A percentile compares a stretch with the other conserved stretches of the same genome.
Conservation (phyloP, 1,140 invertebrate species). For the Drosophila aff. region DNA sequence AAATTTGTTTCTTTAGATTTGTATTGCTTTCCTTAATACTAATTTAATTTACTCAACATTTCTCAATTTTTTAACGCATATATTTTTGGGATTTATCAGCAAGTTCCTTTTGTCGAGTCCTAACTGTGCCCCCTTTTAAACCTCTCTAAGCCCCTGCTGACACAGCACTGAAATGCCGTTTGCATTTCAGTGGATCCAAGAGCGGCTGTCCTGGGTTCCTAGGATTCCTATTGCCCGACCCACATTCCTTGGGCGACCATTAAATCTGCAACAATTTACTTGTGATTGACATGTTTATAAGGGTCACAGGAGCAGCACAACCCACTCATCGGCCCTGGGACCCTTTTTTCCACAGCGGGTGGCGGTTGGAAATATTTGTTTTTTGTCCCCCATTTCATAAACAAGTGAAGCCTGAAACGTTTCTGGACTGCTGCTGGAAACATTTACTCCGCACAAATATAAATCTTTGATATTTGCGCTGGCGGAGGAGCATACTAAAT, state of each 20-base stretch:
- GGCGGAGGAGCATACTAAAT: slow-evolving; percentile 69
- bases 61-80: not conserved
- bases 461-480: slow-evolving; percentile 79
- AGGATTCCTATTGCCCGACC: slow-evolving; percentile 33
- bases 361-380: slow-evolving; percentile 29
- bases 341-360: not conserved
- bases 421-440: slow-evolving; percentile 3
- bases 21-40: not conserved
- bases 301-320: slow-evolving; percentile 49
- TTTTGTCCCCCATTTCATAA: slow-evolving; percentile 37
- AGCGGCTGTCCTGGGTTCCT: not conserved
- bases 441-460: slow-evolving; percentile 35
- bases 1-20: not conserved
- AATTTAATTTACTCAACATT: fast-evolving
- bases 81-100: not conserved
- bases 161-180: slow-evolving; percentile 52
- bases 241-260: slow-evolving; percentile 60
- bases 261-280: slow-evolving; percentile 83
- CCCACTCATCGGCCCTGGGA: not conserved
- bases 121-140: not conserved
- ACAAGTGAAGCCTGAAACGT: slow-evolving; percentile 64
- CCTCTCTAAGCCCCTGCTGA: slow-evolving; percentile 32
- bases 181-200: slow-evolving; percentile 57
- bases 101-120: too few species aligned
- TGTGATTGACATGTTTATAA: slow-evolving; percentile 83